Evolutionary conservation across 2,888 invertebrate species (phyloP), one percentile per base, ranked within the genome.

Genomic region (Schizotus pectinicornis): DNA sequence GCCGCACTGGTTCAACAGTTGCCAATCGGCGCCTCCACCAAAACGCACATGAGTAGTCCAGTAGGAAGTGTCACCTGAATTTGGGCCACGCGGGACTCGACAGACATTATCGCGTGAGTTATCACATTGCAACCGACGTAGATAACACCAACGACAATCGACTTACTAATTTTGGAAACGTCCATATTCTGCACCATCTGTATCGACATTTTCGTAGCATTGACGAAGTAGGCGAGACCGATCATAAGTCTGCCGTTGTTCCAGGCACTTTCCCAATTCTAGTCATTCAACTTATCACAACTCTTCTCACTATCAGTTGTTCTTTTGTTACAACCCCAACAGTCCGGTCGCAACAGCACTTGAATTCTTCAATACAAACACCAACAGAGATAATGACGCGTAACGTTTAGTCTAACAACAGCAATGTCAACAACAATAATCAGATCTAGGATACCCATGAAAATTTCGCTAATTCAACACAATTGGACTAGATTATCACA

Each of bases 101-200:
- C 7, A 0, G 31, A 5, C 7, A 45, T 45, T 11, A 35, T 47
- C 7, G 13, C 1, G 9, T 3, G 9, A 22, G 3, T 22, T 22
- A 22, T 22, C 22, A 22, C 5, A 22, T 22, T 5, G 5, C 3
- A 22, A 22, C 22, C 22, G 22, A 22, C 22, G 22, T 22, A 22
- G 5, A n/a, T n/a, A n/a, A n/a, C n/a, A n/a, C n/a, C 5, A 22
- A 22, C 22, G 22, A 22, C 5, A 22, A 22, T 22, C 22, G 22
- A 74, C 74, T 74, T 67, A 75, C 73, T 55, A 41, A 74, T 66
- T 33, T 65, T 65, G 8, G 67, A 67, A 42, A 75, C 66, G 59
- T 77, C 76, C 66, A 77, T 61, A 45, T 74, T 76, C 61, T 73
- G 73, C 22, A 74, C 71, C 63, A 75, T 65, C 46, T 75, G 67